phyloP scores from a whole-genome alignment of 2,113 vertebrate genomes.

The Callithrix jacchus region DNA sequence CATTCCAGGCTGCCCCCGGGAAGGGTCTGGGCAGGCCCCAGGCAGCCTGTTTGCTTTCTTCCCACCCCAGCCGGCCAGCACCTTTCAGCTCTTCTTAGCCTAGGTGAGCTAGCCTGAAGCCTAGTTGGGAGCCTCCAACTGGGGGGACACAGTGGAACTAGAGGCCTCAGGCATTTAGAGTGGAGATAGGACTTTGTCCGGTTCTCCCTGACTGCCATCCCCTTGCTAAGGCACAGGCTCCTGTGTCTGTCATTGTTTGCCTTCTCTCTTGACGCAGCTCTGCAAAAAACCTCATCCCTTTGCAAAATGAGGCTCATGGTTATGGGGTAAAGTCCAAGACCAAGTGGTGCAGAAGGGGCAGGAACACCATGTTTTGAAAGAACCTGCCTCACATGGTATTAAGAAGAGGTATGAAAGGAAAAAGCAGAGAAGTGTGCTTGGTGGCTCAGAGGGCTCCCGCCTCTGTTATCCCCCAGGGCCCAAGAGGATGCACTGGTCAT shows the following conservation, averaged over 20 bases:
- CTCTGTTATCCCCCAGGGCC: background rate
- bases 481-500: background rate
- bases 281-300: slow-evolving; percentile 13
- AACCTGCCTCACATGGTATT: background rate
- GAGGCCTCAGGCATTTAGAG: background rate
- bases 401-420: background rate
- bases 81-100: background rate
- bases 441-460: background rate
- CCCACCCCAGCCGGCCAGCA: background rate
- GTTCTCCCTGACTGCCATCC: background rate
- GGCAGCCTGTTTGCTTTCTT: slow-evolving; percentile 49
- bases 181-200: background rate
- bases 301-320: background rate
- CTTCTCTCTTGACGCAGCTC: slow-evolving; percentile 4
- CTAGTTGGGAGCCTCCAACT: background rate
- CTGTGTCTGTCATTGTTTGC: background rate
- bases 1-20: slow-evolving; percentile 85
- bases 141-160: background rate
- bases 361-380: background rate
- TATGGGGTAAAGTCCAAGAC: slow-evolving; percentile 36
- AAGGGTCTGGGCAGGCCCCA: slow-evolving; percentile 54
- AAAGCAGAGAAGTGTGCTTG: background rate
- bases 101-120: background rate
- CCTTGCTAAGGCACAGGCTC: background rate
- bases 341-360: slow-evolving; percentile 26